A percentile compares a stretch with the other conserved stretches of the same genome.
These are phyloP conservation scores for Odocoileus hemionus DNA, from an alignment of 2,113 vertebrate genomes.

Conservation along the genomic window DNA sequence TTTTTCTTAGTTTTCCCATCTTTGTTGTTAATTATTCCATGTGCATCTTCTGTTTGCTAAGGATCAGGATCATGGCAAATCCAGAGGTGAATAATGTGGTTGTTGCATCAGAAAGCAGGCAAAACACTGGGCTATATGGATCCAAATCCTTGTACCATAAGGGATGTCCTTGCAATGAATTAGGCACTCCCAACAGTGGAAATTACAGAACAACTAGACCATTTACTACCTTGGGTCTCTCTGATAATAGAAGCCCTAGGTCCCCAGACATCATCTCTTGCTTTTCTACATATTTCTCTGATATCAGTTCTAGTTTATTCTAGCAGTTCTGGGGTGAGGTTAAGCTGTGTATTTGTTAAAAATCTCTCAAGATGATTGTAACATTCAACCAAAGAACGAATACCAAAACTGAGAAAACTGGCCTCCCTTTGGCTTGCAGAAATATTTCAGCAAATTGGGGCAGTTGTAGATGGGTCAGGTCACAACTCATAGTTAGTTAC, in stretches of 20 bases:
- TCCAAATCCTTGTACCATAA: neutral
- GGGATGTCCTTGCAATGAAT: neutral
- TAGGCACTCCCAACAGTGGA: neutral
- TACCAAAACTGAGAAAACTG: neutral
- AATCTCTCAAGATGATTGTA: neutral
- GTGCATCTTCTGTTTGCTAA: neutral
- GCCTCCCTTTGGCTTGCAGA: neutral
- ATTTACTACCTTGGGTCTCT: no score
- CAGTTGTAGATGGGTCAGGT: neutral
- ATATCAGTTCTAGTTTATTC: neutral
- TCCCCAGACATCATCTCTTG: neutral
- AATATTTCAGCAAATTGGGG: neutral
- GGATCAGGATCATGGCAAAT: neutral
- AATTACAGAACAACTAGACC: neutral
- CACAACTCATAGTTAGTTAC: neutral
- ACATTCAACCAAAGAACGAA: rapidly evolving
- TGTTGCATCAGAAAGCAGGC: neutral
- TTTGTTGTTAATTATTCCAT: neutral
- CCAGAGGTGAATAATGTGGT: neutral
- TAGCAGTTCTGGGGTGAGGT: neutral
- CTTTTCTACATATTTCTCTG: neutral
- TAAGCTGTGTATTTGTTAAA: neutral
- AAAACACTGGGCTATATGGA: neutral
- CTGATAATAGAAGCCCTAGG: no score
- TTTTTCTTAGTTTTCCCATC: neutral